phyloP scores from a whole-genome alignment of 2,113 vertebrate species.

The Brachirus orientalis region DNA sequence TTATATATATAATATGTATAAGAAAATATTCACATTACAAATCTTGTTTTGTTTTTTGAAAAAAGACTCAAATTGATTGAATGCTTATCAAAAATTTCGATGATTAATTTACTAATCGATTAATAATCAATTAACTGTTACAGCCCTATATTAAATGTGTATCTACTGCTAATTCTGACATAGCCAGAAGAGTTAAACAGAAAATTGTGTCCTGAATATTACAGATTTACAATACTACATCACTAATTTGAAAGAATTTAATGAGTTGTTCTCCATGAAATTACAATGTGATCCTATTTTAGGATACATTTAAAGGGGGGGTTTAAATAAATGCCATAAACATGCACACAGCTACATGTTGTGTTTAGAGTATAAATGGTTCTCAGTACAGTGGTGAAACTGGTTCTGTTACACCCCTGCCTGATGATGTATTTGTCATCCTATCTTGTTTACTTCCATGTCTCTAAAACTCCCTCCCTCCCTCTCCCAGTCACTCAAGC shows the following conservation, averaged over 20 bases:
- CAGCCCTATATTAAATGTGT: too few relatives aligned
- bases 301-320: not conserved
- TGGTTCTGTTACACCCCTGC: slow-evolving; percentile 17
- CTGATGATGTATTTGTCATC: slow-evolving; percentile 30
- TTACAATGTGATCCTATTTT: not conserved
- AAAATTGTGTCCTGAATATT: not conserved
- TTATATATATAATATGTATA: too few relatives aligned
- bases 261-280: not conserved
- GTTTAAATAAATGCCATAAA: too few relatives aligned
- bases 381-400: slow-evolving; percentile 18
- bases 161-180: too few relatives aligned
- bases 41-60: too few relatives aligned
- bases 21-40: too few relatives aligned
- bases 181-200: too few relatives aligned
- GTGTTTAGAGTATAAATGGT: not conserved
- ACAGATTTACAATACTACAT: not conserved
- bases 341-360: not conserved
- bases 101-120: too few relatives aligned
- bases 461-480: slow-evolving; percentile 22
- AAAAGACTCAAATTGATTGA: too few relatives aligned
- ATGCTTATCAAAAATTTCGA: too few relatives aligned
- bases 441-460: slow-evolving; percentile 52
- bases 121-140: too few relatives aligned
- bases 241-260: not conserved
- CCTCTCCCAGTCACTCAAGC: slow-evolving; percentile 43